Evolutionary conservation across 2,113 vertebrate genomes (phyloP).

Genomic region (Epinephelus cyanopodus): DNA sequence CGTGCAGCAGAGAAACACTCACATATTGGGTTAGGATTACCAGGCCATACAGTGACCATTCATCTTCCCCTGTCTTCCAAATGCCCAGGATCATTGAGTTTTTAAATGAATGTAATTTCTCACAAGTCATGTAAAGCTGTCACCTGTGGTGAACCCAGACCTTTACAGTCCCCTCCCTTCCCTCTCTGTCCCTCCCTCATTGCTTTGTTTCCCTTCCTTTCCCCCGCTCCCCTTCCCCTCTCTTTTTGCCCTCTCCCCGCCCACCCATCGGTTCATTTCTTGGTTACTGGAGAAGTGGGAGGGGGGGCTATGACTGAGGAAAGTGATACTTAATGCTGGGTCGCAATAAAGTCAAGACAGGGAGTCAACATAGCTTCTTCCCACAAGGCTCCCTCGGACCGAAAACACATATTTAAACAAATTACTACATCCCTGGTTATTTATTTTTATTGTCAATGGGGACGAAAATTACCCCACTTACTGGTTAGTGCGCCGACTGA

Average conservation of each 20-base stretch:
- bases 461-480: not conserved
- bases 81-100: not conserved
- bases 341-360: slow-evolving; percentile 46
- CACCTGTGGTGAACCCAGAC: slow-evolving; percentile 25
- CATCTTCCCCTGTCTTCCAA: not conserved
- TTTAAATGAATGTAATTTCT: slow-evolving; percentile 23
- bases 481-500: not conserved
- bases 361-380: slow-evolving; percentile 44
- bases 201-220: slow-evolving; percentile 7
- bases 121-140: not conserved
- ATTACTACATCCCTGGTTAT: not conserved
- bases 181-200: not conserved
- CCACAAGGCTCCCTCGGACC: not conserved
- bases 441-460: slow-evolving; percentile 24
- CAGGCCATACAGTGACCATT: not conserved
- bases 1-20: slow-evolving; percentile 6
- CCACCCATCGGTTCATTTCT: not conserved
- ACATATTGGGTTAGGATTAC: slow-evolving; percentile 6
- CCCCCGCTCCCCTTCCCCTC: not conserved
- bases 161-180: not conserved
- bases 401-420: slow-evolving; percentile 27
- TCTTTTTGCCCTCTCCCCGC: not conserved
- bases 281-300: not conserved
- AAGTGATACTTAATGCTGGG: slow-evolving; percentile 36
- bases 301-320: not conserved